Evolutionary conservation across 2,797 vertebrate genomes (phyloP).

Genomic region (Fringilla coelebs): DNA sequence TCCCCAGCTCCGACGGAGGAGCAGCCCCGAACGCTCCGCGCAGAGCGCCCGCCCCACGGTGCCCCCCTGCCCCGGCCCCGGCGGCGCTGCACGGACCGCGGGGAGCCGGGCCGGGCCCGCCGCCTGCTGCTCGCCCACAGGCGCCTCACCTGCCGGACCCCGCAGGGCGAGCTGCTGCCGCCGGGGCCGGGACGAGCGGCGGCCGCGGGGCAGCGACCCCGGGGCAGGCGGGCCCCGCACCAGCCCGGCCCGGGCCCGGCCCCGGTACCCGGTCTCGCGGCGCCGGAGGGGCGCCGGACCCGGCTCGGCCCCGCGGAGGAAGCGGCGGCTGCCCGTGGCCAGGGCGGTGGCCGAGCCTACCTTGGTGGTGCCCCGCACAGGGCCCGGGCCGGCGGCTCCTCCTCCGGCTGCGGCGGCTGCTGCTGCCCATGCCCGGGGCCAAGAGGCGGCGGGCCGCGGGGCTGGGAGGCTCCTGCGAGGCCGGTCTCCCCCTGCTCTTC

Average conservation of each 20-base stretch:
- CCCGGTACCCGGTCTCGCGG: neutral
- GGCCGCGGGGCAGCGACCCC: neutral
- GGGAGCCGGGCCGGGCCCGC: neutral
- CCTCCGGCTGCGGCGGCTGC: neutral
- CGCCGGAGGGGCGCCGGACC: neutral
- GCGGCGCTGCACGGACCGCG: neutral
- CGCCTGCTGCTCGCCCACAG: too few species aligned
- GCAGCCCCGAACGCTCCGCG: neutral
- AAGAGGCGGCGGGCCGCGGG: neutral
- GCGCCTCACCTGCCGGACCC: neutral
- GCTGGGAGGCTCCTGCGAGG: neutral
- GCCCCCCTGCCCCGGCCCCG: neutral
- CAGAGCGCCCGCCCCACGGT: neutral
- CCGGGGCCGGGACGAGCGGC: neutral
- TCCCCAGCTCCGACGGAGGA: neutral
- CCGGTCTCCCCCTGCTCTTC: neutral
- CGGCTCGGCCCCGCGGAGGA: neutral
- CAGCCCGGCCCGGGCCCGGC: neutral
- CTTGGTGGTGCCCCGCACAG: neutral
- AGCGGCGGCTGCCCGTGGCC: neutral
- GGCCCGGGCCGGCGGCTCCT: neutral
- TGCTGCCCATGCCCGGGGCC: neutral
- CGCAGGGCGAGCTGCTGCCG: neutral
- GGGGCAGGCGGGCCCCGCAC: neutral
- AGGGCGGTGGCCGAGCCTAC: conserved; percentile 5